Percentiles rank a stretch among this genome's conserved stretches.
Conservation (phyloP, 2,888 invertebrate species). For the Thera obeliscata region DNA sequence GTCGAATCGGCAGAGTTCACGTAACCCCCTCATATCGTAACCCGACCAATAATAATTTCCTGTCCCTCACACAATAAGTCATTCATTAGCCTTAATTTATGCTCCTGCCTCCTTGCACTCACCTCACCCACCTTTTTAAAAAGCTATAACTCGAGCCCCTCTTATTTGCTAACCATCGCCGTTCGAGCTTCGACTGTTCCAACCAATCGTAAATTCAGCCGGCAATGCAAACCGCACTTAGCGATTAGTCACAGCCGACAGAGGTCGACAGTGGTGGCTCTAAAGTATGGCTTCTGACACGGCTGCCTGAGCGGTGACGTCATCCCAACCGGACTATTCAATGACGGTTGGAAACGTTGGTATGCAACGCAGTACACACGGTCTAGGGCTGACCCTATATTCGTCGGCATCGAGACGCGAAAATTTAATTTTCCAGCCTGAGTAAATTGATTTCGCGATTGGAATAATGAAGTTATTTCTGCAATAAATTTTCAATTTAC, state of each 20-base stretch:
- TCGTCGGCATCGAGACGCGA: slow-evolving; percentile 34
- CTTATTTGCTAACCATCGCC: slow-evolving; percentile 52
- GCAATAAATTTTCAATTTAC: slow-evolving; percentile 32
- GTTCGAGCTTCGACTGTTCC: slow-evolving; percentile 39
- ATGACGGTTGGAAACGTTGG: slow-evolving; percentile 56
- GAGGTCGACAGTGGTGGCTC: slow-evolving; percentile 45
- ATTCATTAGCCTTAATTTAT: slow-evolving; percentile 84
- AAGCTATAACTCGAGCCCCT: slow-evolving; percentile 46
- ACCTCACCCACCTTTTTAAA: slow-evolving; percentile 60
- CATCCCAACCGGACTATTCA: slow-evolving; percentile 64
- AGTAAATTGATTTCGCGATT: slow-evolving; percentile 31
- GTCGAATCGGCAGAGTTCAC: slow-evolving; percentile 21
- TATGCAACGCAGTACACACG: slow-evolving; percentile 33
- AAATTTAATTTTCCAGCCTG: slow-evolving; percentile 33
- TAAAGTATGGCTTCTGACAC: slow-evolving; percentile 74
- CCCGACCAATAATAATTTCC: slow-evolving; percentile 79
- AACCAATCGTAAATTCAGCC: slow-evolving; percentile 52
- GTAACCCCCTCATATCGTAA: slow-evolving; percentile 57
- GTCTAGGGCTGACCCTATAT: slow-evolving; percentile 47
- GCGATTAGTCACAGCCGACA: slow-evolving; percentile 51
- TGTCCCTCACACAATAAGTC: slow-evolving; percentile 79
- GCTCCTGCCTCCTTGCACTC: slow-evolving; percentile 66
- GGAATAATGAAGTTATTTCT: slow-evolving; percentile 36
- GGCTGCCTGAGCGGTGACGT: slow-evolving; percentile 78
- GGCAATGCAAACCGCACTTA: slow-evolving; percentile 62